Evolutionary conservation across 2,797 vertebrate species (phyloP), one percentile per base, ranked within the genome.

Genomic region (Podarcis siculus): DNA sequence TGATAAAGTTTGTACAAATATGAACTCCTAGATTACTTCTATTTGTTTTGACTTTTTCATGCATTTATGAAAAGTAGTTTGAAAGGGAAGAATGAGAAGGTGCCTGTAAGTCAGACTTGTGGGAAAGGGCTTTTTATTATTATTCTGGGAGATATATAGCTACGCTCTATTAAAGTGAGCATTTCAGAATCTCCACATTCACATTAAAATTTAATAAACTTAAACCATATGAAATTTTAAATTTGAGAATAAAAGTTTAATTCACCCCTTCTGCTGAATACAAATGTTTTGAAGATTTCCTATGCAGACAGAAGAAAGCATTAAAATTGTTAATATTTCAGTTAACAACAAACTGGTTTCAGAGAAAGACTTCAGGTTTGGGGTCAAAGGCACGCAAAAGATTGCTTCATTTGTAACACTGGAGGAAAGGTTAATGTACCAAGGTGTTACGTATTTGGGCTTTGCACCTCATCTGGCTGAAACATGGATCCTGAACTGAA

Each of bases 191-290:
- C 75, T 93, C 90, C 91, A 37, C 30, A 39, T 88, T 92, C 85
- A 90, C 93, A 92, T 97, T 95, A 97, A 97, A 96, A 96, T 95
- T 97, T 97, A 93, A 97, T 96, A 92, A 90, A 91, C 89, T 93
- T 95, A 95, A 95, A 83, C 35, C 91, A 95, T 96, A 96, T 97
- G 92, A 97, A 97, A 95, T 23, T 96, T 97, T 96, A 95, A 97
- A 85, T 91, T 30, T 82, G 35, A 49, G 83, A 91, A 95, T 96
- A 94, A 97, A 97, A 96, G 30, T 96, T 97, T 97, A 95, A 96
- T 95, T 93, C 21, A 79, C 76, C 89, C 81, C 92, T 85, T 84
- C 75, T 95, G 86, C 91, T 94, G 90, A 94, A 94, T 92, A 94
- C 91, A 87, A 95, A 87, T 91, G 64, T 92, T 95, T 91, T 90